phyloP scores from a whole-genome alignment of 2,797 vertebrate genomes.

The Mormyrops attenuatus region DNA sequence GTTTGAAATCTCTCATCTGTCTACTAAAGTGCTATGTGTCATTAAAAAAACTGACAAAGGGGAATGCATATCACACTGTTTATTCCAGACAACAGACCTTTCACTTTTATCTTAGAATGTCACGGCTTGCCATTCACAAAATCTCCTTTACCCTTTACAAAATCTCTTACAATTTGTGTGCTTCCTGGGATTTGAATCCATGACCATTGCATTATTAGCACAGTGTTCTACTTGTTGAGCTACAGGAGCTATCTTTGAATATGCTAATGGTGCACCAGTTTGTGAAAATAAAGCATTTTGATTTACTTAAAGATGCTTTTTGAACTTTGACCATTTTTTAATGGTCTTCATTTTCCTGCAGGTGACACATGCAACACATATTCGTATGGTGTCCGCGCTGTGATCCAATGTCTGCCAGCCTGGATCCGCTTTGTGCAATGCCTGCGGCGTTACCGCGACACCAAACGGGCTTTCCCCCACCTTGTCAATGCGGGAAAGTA shows the following conservation, averaged over 20 bases:
- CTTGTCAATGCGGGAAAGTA: slow-evolving; percentile 97
- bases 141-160: background rate
- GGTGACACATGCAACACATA: slow-evolving; percentile 78
- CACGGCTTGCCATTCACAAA: background rate
- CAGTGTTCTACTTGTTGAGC: background rate
- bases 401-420: slow-evolving; percentile 95
- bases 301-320: background rate
- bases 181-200: background rate
- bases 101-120: background rate
- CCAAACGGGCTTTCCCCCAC: slow-evolving; percentile 92
- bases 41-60: background rate
- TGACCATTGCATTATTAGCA: background rate
- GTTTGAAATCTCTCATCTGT: background rate
- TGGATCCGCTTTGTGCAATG: slow-evolving; percentile 98
- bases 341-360: slow-evolving; percentile 35
- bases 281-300: background rate
- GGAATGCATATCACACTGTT: background rate
- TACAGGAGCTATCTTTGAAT: background rate
- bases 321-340: background rate
- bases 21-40: background rate
- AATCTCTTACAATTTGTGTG: background rate
- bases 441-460: slow-evolving; percentile 93
- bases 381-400: slow-evolving; percentile 87
- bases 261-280: background rate
- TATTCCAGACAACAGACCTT: background rate